These are phyloP conservation scores for Gavialis gangeticus DNA, from an alignment of 2,113 vertebrate genomes.

Conservation along the genomic window DNA sequence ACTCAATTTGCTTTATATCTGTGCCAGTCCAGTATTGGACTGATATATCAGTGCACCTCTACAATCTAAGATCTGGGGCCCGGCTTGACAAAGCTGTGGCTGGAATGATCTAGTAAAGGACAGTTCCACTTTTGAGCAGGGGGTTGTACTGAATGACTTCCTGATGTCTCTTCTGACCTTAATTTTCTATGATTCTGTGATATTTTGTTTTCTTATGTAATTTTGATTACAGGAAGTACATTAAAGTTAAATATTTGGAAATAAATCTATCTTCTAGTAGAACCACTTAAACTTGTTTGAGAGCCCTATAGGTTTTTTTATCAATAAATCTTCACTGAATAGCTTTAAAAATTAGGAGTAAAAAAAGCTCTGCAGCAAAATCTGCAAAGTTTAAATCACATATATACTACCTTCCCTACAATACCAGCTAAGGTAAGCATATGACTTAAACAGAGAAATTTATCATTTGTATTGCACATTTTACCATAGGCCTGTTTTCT, in stretches of 20 bases:
- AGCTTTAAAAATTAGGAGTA: background rate
- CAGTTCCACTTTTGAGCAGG: too few species aligned
- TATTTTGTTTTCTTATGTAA: background rate
- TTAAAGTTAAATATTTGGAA: background rate
- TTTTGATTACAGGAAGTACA: background rate
- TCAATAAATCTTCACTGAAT: background rate
- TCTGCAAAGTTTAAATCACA: background rate
- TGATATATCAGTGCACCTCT: too few species aligned
- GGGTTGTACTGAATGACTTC: too few species aligned
- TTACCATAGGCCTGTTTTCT: background rate
- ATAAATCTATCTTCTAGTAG: background rate
- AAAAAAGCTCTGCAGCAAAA: background rate
- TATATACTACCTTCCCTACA: background rate
- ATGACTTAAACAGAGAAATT: background rate
- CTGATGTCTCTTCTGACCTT: too few species aligned
- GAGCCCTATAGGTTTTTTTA: background rate
- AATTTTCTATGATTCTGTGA: background rate
- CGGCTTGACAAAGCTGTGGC: too few species aligned
- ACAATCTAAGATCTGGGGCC: too few species aligned
- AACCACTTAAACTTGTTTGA: background rate
- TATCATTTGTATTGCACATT: background rate
- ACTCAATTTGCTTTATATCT: too few species aligned
- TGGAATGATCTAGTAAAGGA: too few species aligned
- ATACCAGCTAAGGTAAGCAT: background rate
- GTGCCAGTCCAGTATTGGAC: too few species aligned